Evolutionary conservation across 2,888 invertebrate species (phyloP), one percentile per base, ranked within the genome.

Genomic region (Amorpha juglandis): DNA sequence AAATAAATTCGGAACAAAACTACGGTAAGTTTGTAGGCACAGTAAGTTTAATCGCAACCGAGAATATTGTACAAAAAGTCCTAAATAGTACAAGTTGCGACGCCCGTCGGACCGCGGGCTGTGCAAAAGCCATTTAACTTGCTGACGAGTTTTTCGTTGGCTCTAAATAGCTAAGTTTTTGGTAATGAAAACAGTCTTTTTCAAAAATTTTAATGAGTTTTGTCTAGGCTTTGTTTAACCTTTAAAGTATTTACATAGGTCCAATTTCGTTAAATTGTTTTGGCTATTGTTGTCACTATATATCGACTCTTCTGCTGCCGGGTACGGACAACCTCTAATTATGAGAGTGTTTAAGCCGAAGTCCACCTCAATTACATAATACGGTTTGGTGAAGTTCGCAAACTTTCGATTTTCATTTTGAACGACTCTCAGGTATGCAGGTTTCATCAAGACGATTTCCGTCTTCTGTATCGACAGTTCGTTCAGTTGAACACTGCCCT

Each of bases 51-150:
- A 21, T 38, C 51, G 38, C 63, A 58, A 6, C 19, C 42, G 51
- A 51, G 69, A 68, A 70, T 65, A 58, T 21, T 62, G 65, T 63
- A 66, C 62, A 67, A 68, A 75, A 73, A 69, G 72, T 73, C 68
- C 69, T 63, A 66, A 67, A 68, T 67, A 70, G 42, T 71, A 58
- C 19, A 38, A 58, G 58, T 58, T 58, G 58, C 4, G 42, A 35
- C 58, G 58, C 12, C 8, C n/a, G 27, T 4, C 35, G 55, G 9
- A 35, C 58, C 19, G 12, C 58, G 52, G 33, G 68, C 65, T 68
- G 67, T 67, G 68, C 71, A 67, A 75, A 79, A 80, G 74, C 75
- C 70, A 78, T 80, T 79, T 78, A 77, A 77, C 78, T 80, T 77
- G 42, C 73, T 66, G 67, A 69, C 70, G 33, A 69, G 75, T 68